Evolutionary conservation across 2,888 invertebrate species (phyloP).

Genomic region (Bombyx huttoni): DNA sequence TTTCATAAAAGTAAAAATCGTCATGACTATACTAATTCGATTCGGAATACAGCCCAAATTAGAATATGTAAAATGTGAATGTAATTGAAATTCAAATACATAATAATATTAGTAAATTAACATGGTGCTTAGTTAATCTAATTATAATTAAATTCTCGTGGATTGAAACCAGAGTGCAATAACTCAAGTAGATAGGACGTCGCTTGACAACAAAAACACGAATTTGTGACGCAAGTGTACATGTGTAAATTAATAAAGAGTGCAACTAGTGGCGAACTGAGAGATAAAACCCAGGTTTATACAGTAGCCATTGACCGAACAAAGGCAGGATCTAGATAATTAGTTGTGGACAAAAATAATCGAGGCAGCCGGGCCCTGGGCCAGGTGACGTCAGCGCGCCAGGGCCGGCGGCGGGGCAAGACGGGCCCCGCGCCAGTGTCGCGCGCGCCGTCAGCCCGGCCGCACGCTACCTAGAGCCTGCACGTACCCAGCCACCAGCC

Average conservation of each 20-base stretch:
- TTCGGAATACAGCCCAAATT: no score
- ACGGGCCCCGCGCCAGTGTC: constrained; percentile 72
- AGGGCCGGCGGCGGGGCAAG: constrained; percentile 67
- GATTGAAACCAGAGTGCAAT: constrained; percentile 16
- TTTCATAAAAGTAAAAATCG: no score
- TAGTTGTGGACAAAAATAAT: constrained; percentile 68
- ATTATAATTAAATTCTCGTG: neutral
- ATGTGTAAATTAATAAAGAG: constrained; percentile 13
- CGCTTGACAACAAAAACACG: constrained; percentile 22
- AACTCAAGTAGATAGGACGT: constrained; percentile 22
- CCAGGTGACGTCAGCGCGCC: constrained; percentile 68
- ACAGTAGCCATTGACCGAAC: constrained; percentile 26
- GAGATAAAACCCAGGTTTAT: constrained; percentile 42
- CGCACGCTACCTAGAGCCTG: constrained; percentile 47
- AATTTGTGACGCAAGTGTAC: constrained; percentile 16
- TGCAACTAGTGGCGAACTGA: constrained; percentile 14
- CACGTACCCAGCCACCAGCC: constrained; percentile 17
- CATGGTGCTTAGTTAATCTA: neutral
- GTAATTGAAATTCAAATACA: neutral
- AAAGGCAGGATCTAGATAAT: constrained; percentile 68
- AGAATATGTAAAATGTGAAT: neutral
- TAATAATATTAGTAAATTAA: neutral
- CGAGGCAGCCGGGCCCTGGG: constrained; percentile 65
- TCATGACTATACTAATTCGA: no score
- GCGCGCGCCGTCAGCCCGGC: constrained; percentile 67